Percentiles rank a stretch among this genome's conserved stretches.
phyloP scores from a whole-genome alignment of 1,140 invertebrate species.

The Drosophila asahinai region DNA sequence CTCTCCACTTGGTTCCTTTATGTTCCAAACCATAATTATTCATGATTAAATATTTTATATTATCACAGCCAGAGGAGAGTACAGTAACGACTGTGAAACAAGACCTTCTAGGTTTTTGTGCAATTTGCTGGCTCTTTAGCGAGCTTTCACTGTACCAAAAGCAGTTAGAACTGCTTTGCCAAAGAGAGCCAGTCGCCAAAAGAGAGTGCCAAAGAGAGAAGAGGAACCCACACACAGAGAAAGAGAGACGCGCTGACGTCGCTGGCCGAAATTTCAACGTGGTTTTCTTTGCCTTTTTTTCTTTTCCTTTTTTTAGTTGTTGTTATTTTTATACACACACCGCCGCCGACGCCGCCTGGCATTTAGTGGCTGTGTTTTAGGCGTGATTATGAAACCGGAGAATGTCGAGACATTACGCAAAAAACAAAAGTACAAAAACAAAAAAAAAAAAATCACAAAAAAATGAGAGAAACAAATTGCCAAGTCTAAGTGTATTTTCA shows the following conservation, averaged over 20 bases:
- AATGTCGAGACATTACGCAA: constrained; percentile 34
- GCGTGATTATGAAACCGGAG: constrained; percentile 61
- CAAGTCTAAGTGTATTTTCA: constrained; percentile 24
- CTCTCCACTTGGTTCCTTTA: background rate
- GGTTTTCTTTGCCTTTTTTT: constrained; percentile 56
- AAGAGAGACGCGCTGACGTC: constrained; percentile 25
- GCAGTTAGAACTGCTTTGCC: constrained; percentile 35
- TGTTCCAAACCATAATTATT: constrained; percentile 23
- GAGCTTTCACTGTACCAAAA: constrained; percentile 42
- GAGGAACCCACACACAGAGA: background rate
- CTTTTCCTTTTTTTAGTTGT: constrained; percentile 39
- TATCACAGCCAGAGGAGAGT: background rate
- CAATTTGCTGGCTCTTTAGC: background rate
- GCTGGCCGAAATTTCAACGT: constrained; percentile 66
- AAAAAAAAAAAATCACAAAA: constrained; percentile 2
- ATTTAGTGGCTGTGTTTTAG: constrained; percentile 50
- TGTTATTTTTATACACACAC: constrained; percentile 45
- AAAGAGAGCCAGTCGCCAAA: constrained; percentile 2
- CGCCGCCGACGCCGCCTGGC: constrained; percentile 21
- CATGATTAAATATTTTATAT: constrained; percentile 21
- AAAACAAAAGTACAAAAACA: constrained; percentile 22
- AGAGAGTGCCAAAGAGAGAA: constrained; percentile 5
- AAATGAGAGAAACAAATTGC: constrained; percentile 6
- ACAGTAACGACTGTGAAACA: background rate
- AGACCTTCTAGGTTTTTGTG: background rate